Conservation (phyloP, 1,140 invertebrate species). For the Chelonus insularis region DNA sequence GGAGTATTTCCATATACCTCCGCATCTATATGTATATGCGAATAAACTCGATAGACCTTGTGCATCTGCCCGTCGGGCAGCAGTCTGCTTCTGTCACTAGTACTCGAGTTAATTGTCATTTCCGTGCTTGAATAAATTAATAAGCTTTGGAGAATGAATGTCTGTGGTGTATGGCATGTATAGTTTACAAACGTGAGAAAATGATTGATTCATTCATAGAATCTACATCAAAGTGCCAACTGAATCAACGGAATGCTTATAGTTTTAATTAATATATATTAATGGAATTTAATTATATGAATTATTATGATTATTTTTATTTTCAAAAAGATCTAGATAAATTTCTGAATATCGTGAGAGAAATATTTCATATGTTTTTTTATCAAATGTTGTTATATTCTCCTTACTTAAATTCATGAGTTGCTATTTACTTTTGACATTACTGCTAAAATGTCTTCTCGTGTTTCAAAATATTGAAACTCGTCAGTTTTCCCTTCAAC, state of each 20-base stretch:
- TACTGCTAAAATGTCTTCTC: conserved; percentile 19
- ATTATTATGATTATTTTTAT: too few relatives aligned
- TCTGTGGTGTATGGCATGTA: too few relatives aligned
- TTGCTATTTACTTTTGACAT: conserved; percentile 7
- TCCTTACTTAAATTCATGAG: background rate
- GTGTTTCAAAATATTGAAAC: conserved; percentile 23
- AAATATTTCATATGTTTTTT: too few relatives aligned
- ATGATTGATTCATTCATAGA: conserved; percentile 9
- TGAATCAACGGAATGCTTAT: too few relatives aligned
- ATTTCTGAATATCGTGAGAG: too few relatives aligned
- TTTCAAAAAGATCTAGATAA: too few relatives aligned
- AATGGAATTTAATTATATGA: too few relatives aligned
- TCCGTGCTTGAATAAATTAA: conserved; percentile 60
- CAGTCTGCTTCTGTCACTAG: conserved; percentile 56
- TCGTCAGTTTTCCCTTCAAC: background rate
- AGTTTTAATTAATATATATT: too few relatives aligned
- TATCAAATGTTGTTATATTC: conserved; percentile 3
- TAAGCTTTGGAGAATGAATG: conserved; percentile 48
- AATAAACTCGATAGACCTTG: conserved; percentile 31
- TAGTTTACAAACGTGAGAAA: conserved; percentile 19
- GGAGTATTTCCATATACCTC: too few relatives aligned
- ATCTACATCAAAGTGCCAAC: too few relatives aligned
- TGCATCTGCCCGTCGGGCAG: conserved; percentile 48
- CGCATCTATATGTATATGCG: background rate
- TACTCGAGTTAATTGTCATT: conserved; percentile 59